phyloP scores from a whole-genome alignment of 2,113 vertebrate genomes.

The Toxotes chatareus region DNA sequence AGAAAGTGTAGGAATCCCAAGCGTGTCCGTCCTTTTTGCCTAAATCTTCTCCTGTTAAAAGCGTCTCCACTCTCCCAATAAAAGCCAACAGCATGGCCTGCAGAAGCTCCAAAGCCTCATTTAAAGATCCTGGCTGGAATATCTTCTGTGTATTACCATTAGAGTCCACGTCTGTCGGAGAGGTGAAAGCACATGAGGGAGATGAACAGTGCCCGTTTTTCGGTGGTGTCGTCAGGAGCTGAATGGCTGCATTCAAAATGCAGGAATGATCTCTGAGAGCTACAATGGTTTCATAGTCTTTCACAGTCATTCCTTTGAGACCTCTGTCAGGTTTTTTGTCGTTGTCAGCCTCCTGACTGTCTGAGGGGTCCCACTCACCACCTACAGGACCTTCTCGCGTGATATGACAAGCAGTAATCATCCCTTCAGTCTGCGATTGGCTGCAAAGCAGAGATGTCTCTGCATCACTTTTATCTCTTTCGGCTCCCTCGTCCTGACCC shows the following conservation, averaged over 20 bases:
- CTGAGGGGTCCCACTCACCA: conserved; percentile 74
- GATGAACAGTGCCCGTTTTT: conserved; percentile 66
- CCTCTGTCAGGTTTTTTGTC: conserved; percentile 7
- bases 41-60: conserved; percentile 85
- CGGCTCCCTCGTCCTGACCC: conserved; percentile 80
- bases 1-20: conserved; percentile 79
- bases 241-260: conserved; percentile 90
- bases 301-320: conserved; percentile 75
- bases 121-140: conserved; percentile 84
- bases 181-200: conserved; percentile 11
- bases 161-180: conserved; percentile 70
- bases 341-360: conserved; percentile 69
- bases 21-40: conserved; percentile 71
- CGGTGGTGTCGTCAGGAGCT: conserved; percentile 86
- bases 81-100: conserved; percentile 90
- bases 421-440: conserved; percentile 80
- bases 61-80: conserved; percentile 88
- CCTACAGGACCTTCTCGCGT: conserved; percentile 81
- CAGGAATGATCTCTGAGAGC: conserved; percentile 89
- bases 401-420: conserved; percentile 51
- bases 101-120: conserved; percentile 88
- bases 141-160: conserved; percentile 73
- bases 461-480: conserved; percentile 59
- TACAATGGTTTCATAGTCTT: conserved; percentile 86
- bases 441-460: conserved; percentile 83